Evolutionary conservation across 2,113 vertebrate species (phyloP).

Genomic region (Aldabrachelys gigantea): DNA sequence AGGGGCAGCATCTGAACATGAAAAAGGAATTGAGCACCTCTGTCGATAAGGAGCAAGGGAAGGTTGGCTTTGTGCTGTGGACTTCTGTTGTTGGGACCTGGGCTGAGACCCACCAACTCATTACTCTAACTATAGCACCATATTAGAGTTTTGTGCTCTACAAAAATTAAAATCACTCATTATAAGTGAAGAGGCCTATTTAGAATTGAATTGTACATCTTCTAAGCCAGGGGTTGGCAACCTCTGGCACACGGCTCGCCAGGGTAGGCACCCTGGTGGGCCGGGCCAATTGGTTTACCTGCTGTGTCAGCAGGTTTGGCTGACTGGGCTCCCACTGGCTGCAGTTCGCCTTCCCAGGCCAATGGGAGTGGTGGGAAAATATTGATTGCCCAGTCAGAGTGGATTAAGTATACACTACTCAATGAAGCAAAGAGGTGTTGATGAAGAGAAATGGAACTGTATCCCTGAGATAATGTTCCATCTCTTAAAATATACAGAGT

Average conservation of each 20-base stretch:
- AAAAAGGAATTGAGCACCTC: neutral
- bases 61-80: neutral
- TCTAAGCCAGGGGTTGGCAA: neutral
- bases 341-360: no score
- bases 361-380: constrained; percentile 15
- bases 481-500: constrained; percentile 50
- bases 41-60: neutral
- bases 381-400: constrained; percentile 71
- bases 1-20: neutral
- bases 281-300: no score
- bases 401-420: constrained; percentile 52
- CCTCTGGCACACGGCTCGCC: no score
- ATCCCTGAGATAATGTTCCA: constrained; percentile 69
- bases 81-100: neutral
- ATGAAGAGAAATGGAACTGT: constrained; percentile 72
- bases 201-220: neutral
- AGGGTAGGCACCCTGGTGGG: no score
- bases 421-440: constrained; percentile 66
- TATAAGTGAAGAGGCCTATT: neutral
- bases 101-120: neutral
- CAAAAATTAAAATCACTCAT: neutral
- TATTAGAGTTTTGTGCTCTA: neutral
- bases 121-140: constrained; percentile 35
- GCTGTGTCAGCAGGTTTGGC: no score
- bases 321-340: no score